Conservation (phyloP, 1,140 invertebrate species). For the Drosophila navojoa region DNA sequence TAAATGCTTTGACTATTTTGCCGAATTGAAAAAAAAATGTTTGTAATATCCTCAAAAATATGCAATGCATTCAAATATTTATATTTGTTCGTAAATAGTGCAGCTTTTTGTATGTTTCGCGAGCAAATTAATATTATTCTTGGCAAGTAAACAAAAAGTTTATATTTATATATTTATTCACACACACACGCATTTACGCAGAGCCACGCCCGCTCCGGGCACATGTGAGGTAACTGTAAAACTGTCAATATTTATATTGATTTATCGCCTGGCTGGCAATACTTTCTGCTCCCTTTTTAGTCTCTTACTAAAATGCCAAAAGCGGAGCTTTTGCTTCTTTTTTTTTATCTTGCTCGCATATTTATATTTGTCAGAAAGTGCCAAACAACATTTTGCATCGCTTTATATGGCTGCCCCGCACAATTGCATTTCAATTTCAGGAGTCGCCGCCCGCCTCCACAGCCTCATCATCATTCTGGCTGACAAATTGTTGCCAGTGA, state of each 20-base stretch:
- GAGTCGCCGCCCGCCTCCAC: neutral
- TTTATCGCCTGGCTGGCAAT: constrained; percentile 42
- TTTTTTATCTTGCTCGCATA: constrained; percentile 18
- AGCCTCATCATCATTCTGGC: neutral
- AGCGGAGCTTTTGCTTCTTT: constrained; percentile 19
- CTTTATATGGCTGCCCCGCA: constrained; percentile 20
- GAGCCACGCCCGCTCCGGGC: constrained; percentile 22
- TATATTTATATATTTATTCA: constrained; percentile 22
- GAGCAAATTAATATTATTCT: constrained; percentile 16
- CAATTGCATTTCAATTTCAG: constrained; percentile 22
- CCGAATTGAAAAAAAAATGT: too few relatives aligned
- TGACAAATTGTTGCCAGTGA: constrained; percentile 67
- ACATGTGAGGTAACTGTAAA: constrained; percentile 37
- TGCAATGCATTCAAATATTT: constrained; percentile 31
- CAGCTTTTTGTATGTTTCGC: constrained; percentile 3
- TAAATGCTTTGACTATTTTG: too few relatives aligned
- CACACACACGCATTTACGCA: neutral
- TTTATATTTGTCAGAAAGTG: constrained; percentile 37
- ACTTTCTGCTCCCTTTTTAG: neutral
- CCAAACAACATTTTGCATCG: constrained; percentile 27
- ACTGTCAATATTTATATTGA: constrained; percentile 72
- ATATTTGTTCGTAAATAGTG: neutral
- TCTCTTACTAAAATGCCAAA: constrained; percentile 6
- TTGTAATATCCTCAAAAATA: constrained; percentile 12
- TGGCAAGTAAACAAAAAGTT: constrained; percentile 10